Percentiles rank a stretch among this genome's conserved stretches.
These are phyloP conservation scores for Pluvialis apricaria DNA, from an alignment of 2,113 vertebrate species.

Conservation along the genomic window DNA sequence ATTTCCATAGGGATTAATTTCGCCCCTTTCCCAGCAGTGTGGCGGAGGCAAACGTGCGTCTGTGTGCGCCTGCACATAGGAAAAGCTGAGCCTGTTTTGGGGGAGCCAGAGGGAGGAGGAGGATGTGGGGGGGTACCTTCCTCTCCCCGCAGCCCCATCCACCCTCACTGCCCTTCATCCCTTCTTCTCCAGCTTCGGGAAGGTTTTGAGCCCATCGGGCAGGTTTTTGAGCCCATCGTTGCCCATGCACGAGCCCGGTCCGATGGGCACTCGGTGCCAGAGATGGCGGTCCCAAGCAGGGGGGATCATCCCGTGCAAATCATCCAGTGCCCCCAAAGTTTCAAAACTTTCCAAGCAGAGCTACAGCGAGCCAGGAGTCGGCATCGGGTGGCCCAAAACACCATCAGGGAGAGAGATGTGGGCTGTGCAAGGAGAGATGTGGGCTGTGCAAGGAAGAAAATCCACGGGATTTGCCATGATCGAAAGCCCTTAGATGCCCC, in stretches of 20 bases:
- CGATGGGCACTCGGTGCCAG: rapidly evolving
- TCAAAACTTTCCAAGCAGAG: not conserved
- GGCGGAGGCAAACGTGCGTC: not conserved
- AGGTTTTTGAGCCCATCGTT: not conserved
- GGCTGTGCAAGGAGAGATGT: not conserved
- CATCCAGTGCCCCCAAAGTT: not conserved
- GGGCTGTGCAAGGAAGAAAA: not conserved
- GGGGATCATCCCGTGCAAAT: not conserved
- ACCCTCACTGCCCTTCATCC: not conserved
- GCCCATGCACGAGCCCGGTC: rapidly evolving
- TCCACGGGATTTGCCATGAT: rapidly evolving
- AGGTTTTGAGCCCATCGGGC: not conserved
- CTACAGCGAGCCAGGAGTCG: rapidly evolving
- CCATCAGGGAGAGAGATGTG: not conserved
- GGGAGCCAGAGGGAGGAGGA: not conserved
- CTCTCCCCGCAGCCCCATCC: not conserved
- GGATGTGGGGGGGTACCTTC: not conserved
- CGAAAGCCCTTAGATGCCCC: rapidly evolving
- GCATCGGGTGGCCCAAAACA: rapidly evolving
- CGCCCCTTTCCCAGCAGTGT: not conserved
- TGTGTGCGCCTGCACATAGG: not conserved
- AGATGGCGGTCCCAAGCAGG: not conserved
- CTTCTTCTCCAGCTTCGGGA: not conserved
- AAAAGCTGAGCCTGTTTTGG: not conserved
- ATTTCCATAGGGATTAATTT: constrained; percentile 79